phyloP scores from a whole-genome alignment of 2,113 vertebrate species.

The Ariopsis seemanni region DNA sequence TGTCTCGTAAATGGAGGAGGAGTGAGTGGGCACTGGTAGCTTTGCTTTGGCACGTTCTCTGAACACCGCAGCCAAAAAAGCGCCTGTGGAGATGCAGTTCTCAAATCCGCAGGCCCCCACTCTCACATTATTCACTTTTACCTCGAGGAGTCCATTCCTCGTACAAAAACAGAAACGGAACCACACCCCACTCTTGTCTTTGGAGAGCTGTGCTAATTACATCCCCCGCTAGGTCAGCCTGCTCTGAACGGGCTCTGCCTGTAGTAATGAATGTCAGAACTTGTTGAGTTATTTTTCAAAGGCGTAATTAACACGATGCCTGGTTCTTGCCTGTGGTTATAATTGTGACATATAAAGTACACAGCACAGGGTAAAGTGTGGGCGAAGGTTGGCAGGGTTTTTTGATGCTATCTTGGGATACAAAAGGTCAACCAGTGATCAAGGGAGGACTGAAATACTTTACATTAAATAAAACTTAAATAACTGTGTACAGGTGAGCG shows the following conservation, averaged over 20 bases:
- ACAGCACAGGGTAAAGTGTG: not conserved
- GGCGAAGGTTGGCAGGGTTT: not conserved
- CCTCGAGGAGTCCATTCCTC: conserved; percentile 23
- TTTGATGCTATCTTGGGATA: not conserved
- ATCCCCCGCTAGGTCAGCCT: conserved; percentile 34
- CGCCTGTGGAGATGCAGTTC: conserved; percentile 11
- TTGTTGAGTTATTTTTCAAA: conserved; percentile 31
- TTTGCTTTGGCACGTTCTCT: conserved; percentile 39
- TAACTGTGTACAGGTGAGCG: not conserved
- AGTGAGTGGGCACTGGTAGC: not conserved
- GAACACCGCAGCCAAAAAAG: conserved; percentile 32
- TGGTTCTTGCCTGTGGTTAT: not conserved
- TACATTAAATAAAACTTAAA: not conserved
- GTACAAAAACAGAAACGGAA: conserved; percentile 38
- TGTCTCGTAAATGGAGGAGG: not conserved
- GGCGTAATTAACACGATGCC: conserved; percentile 10
- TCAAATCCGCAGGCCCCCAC: conserved; percentile 31
- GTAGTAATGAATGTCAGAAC: conserved; percentile 40
- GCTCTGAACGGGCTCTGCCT: not conserved
- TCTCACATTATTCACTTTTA: conserved; percentile 37
- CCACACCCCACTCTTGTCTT: conserved; percentile 42
- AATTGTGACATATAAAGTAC: conserved; percentile 5
- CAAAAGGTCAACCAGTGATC: not conserved
- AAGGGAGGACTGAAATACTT: not conserved
- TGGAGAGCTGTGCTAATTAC: conserved; percentile 46